phyloP scores from a whole-genome alignment of 2,888 invertebrate species.

The Melitaea athalia region DNA sequence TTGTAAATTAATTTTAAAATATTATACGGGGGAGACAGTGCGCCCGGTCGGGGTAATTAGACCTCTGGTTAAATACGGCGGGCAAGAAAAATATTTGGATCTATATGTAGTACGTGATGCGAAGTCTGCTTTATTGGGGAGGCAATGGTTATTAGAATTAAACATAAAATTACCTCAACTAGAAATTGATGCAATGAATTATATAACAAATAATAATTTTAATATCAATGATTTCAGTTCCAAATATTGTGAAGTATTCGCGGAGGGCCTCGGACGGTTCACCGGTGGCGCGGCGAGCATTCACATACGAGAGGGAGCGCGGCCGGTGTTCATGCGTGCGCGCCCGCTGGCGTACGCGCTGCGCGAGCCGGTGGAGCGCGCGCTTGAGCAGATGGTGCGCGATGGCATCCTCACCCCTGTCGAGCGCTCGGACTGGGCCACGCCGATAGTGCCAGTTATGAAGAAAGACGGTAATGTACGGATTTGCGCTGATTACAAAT shows the following conservation, averaged over 20 bases:
- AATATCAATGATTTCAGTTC: constrained; percentile 13
- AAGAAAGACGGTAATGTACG: constrained; percentile 37
- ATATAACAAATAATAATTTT: constrained; percentile 4
- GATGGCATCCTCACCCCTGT: constrained; percentile 33
- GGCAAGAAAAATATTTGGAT: background rate
- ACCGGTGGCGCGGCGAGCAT: constrained; percentile 16
- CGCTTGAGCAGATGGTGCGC: constrained; percentile 33
- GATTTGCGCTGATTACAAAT: constrained; percentile 30
- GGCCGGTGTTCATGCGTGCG: constrained; percentile 26
- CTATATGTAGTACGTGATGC: constrained; percentile 12
- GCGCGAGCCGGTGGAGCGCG: constrained; percentile 36
- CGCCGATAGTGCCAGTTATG: constrained; percentile 34
- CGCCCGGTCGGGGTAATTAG: background rate
- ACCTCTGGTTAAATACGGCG: constrained; percentile 1
- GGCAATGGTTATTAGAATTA: constrained; percentile 15
- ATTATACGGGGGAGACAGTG: background rate
- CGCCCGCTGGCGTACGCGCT: constrained; percentile 15
- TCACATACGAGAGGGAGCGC: constrained; percentile 8
- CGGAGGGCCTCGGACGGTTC: constrained; percentile 15
- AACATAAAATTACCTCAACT: constrained; percentile 3
- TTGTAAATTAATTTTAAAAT: background rate
- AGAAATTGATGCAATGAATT: too few species aligned
- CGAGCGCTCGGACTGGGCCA: constrained; percentile 36
- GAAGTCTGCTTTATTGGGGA: constrained; percentile 10
- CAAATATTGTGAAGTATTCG: constrained; percentile 19